Evolutionary conservation across 2,888 invertebrate species (phyloP), one percentile per base, ranked within the genome.

Genomic region (Acanthacorydalis orientalis): DNA sequence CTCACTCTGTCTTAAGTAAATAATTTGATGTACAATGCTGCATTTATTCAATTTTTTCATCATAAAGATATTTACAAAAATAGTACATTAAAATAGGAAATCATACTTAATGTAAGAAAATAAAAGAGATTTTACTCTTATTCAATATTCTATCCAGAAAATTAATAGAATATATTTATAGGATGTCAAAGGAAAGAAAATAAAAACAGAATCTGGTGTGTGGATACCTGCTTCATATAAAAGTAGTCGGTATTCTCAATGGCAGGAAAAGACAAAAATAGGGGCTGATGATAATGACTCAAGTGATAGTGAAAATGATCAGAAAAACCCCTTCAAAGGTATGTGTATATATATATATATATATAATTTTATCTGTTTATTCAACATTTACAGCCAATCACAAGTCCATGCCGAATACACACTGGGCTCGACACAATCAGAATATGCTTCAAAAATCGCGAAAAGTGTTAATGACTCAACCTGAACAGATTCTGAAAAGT

Each of bases 201-300:
- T 98, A 53, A 82, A 83, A 57, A 96, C 96, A 0, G 98, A 98
- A 68, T 92, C 92, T 51, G 98, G 96, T 14, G 81, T 77, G 0
- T 89, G 90, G 79, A 91, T 98, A 56, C 84, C 95, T 1, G 90
- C 95, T 1, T 83, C 88, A 0, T 97, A 88, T 68, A 95, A 95
- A 68, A 85, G 89, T 50, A 86, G 93, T 46, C 75, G 86, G 31
- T 95, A 92, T 66, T 76, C 77, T 51, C 78, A 82, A 48, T 95
- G 95, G 95, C 80, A 83, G 57, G 79, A 83, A 50, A 81, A 81
- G 56, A 81, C 75, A 31, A 78, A 84, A 68, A 64, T 68, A 14
- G 66, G 63, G 23, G 60, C 60, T n/a, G 58, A 59, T 31, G 66
- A 67, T 1, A 67, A 65, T 4, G 63, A 67, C 43, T 65, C 65